Base-by-base conservation (phyloP, 2,888 invertebrate species). In the Pachymerium ferrugineum region DNA sequence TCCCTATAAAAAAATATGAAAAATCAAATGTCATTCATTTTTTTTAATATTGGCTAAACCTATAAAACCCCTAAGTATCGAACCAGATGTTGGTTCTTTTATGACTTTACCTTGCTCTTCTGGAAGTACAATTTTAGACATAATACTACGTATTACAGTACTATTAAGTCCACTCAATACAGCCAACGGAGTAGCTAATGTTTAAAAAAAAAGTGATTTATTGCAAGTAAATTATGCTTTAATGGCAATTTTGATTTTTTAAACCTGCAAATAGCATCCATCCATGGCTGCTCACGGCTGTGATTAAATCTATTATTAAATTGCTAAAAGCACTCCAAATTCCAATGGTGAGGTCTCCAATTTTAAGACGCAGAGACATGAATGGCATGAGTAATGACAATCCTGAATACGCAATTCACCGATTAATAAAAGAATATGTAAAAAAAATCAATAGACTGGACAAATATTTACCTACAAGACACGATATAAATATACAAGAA, bases 1-100 rank as follows among this genome's bases (percentile, higher is more conserved):
- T 89, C 2, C 89, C 89, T 81, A 76, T 38, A n/a, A n/a, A 12
- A 38, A 38, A 12, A 38, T 8, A 38, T 3, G 14, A 8, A 38
- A 38, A 38, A 12, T 38, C n/a, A n/a, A n/a, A n/a, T n/a, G n/a
- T n/a, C n/a, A n/a, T n/a, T n/a, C n/a, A n/a, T n/a, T n/a, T n/a
- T n/a, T n/a, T n/a, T n/a, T n/a, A n/a, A n/a, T n/a, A n/a, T n/a
- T n/a, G n/a, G n/a, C n/a, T n/a, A n/a, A n/a, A n/a, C n/a, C n/a
- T n/a, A n/a, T n/a, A n/a, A n/a, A n/a, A n/a, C n/a, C n/a, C n/a
- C n/a, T n/a, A n/a, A n/a, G n/a, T n/a, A n/a, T n/a, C n/a, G n/a
- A n/a, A n/a, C n/a, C n/a, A n/a, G n/a, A n/a, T n/a, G n/a, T n/a
- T n/a, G n/a, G n/a, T n/a, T n/a, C n/a, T n/a, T n/a, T n/a, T n/a